Conservation (phyloP, 2,888 invertebrate genomes). For the Sepiola atlantica region DNA sequence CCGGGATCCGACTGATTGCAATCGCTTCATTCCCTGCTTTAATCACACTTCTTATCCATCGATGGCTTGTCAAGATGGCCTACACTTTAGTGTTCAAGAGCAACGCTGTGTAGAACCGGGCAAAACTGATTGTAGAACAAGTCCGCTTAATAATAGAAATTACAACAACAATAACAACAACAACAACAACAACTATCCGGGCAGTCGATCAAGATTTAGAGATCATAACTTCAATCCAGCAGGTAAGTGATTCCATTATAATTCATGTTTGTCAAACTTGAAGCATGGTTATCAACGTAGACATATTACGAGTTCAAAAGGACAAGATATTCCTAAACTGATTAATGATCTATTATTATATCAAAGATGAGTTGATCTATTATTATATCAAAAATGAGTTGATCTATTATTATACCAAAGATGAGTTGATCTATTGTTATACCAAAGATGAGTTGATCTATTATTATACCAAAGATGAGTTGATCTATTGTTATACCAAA, state of each 20-base stretch:
- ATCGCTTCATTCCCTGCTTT: constrained; percentile 41
- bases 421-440: too few species aligned
- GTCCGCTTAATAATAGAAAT: background rate
- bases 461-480: too few species aligned
- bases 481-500: too few species aligned
- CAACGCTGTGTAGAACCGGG: constrained; percentile 34
- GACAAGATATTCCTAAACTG: too few species aligned
- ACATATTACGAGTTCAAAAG: too few species aligned
- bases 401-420: too few species aligned
- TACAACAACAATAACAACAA: background rate
- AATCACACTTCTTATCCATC: constrained; percentile 36
- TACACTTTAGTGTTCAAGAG: background rate
- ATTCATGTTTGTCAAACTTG: too few species aligned
- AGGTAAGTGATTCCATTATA: background rate
- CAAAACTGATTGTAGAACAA: background rate
- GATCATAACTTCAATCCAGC: background rate
- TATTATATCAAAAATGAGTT: too few species aligned
- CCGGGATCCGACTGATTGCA: constrained; percentile 24
- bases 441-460: too few species aligned
- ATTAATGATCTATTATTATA: too few species aligned
- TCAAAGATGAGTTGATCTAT: too few species aligned
- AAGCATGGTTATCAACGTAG: too few species aligned
- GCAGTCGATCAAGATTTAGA: background rate
- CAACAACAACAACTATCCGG: background rate
- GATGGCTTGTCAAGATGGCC: constrained; percentile 6